A percentile compares a stretch with the other conserved stretches of the same genome.
Evolutionary conservation across 2,888 invertebrate species (phyloP).

Genomic region (Vesta saturnalis): DNA sequence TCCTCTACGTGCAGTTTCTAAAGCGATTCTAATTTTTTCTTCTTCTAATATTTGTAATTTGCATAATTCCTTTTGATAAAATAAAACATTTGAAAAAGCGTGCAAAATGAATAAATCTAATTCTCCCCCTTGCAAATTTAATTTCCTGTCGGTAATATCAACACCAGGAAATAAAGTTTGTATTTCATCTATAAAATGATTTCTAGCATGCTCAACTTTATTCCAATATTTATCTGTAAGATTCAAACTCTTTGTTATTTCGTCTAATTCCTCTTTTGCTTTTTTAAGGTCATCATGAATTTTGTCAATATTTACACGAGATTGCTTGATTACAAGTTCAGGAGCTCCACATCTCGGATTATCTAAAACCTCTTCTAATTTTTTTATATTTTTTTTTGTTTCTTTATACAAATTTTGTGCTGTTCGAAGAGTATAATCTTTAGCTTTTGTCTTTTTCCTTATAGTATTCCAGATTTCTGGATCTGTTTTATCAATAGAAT

Average conservation of each 20-base stretch:
- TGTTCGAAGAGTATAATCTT: constrained; percentile 64
- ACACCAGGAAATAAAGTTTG: constrained; percentile 78
- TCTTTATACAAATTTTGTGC: constrained; percentile 69
- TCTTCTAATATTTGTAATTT: constrained; percentile 75
- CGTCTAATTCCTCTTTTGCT: constrained; percentile 69
- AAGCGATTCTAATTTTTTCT: constrained; percentile 70
- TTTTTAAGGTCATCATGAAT: constrained; percentile 68
- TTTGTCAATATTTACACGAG: constrained; percentile 66
- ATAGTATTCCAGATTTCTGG: constrained; percentile 67
- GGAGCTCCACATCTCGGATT: constrained; percentile 60
- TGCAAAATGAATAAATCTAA: constrained; percentile 83
- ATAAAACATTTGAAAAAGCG: constrained; percentile 79
- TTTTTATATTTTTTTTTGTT: constrained; percentile 58
- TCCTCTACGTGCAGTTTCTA: constrained; percentile 69
- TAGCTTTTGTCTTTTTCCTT: constrained; percentile 68
- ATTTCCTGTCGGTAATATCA: constrained; percentile 72
- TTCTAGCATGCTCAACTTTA: constrained; percentile 73
- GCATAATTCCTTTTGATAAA: constrained; percentile 80
- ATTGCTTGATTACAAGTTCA: constrained; percentile 62
- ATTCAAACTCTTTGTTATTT: constrained; percentile 67
- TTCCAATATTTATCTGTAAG: constrained; percentile 85
- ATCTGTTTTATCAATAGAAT: constrained; percentile 70
- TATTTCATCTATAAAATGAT: constrained; percentile 72
- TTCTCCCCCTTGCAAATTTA: constrained; percentile 71
- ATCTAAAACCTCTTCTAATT: constrained; percentile 61